These are phyloP conservation scores for Nothura maculosa DNA, from an alignment of 2,797 vertebrate genomes.

Conservation along the genomic window DNA sequence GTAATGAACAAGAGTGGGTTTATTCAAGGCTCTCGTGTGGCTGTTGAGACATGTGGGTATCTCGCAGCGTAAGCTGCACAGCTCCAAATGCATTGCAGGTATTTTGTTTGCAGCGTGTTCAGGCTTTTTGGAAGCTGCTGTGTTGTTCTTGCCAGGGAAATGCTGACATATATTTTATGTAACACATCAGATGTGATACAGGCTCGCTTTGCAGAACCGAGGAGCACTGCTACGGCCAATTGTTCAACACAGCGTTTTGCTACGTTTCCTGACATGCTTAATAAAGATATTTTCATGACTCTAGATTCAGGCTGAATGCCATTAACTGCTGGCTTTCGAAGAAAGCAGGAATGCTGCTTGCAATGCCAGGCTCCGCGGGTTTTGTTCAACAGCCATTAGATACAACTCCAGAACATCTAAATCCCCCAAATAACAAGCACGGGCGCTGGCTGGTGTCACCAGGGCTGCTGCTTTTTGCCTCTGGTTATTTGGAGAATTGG, in stretches of 20 bases:
- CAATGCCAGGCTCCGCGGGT: slow-evolving; percentile 44
- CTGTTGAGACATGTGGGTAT: neutral
- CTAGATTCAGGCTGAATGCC: slow-evolving; percentile 53
- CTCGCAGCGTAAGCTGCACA: neutral
- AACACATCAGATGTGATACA: slow-evolving; percentile 54
- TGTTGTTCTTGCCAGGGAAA: slow-evolving; percentile 44
- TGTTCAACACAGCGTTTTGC: slow-evolving; percentile 42
- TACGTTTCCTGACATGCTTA: slow-evolving; percentile 61
- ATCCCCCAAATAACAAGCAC: neutral
- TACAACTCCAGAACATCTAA: neutral
- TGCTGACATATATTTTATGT: slow-evolving; percentile 57
- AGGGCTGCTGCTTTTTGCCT: neutral
- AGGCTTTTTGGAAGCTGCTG: neutral
- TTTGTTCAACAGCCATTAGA: slow-evolving; percentile 21
- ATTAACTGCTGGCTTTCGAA: slow-evolving; percentile 50
- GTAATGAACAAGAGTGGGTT: neutral
- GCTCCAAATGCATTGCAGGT: neutral
- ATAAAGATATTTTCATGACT: slow-evolving; percentile 67
- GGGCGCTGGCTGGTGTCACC: neutral
- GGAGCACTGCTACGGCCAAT: slow-evolving; percentile 43
- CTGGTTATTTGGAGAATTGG: neutral
- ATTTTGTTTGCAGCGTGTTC: slow-evolving; percentile 11
- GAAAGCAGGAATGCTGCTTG: neutral
- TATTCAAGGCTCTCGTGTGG: neutral
- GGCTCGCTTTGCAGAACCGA: slow-evolving; percentile 38